phyloP scores from a whole-genome alignment of 2,797 vertebrate genomes.

The Pangasius sanitwongsei region DNA sequence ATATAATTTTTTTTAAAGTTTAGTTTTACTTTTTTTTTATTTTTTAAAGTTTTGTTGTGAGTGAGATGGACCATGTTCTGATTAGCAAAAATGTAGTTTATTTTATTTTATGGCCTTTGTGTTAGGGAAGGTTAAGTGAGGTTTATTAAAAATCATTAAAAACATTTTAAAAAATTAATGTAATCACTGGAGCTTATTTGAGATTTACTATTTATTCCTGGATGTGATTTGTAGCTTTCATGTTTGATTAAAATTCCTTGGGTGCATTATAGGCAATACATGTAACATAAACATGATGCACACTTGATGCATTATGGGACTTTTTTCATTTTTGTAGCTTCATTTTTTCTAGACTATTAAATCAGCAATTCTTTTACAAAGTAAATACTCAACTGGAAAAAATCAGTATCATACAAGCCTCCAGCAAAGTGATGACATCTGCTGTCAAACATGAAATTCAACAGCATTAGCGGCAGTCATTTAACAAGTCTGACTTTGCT shows the following conservation, averaged over 20 bases:
- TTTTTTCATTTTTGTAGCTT: not conserved
- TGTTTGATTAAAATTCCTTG: not conserved
- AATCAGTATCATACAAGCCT: not conserved
- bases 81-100: too few species aligned
- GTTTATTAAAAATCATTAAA: not conserved
- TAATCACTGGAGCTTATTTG: not conserved
- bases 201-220: not conserved
- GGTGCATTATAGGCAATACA: not conserved
- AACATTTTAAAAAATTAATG: not conserved
- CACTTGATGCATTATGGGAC: not conserved
- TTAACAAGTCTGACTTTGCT: not conserved
- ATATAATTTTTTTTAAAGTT: too few species aligned
- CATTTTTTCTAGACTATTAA: not conserved
- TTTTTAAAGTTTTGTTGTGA: too few species aligned
- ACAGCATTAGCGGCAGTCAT: not conserved
- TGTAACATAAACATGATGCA: not conserved
- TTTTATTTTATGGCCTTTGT: too few species aligned
- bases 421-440: not conserved
- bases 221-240: not conserved
- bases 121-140: not conserved
- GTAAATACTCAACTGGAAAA: not conserved
- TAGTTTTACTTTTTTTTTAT: too few species aligned
- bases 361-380: not conserved
- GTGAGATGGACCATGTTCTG: too few species aligned
- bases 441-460: not conserved